Percentiles rank a stretch among this genome's conserved stretches.
These are phyloP conservation scores for Heteromyza rotundicornis DNA, from an alignment of 2,888 invertebrate genomes.

Conservation along the genomic window DNA sequence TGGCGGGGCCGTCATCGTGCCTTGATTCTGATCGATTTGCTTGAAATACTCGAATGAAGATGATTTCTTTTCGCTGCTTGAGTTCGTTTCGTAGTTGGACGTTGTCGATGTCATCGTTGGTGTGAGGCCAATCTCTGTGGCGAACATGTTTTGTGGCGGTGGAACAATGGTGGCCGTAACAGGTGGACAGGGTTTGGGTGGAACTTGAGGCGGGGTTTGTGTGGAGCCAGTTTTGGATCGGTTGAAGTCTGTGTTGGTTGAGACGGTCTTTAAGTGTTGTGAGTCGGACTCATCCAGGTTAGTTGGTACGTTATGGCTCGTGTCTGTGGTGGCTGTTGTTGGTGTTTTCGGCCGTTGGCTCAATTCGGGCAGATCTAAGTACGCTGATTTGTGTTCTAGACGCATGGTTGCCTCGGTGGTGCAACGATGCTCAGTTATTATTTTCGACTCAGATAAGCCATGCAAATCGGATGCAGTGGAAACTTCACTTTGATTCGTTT, in stretches of 20 bases:
- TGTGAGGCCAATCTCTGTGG: slow-evolving; percentile 31
- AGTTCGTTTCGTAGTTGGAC: slow-evolving; percentile 61
- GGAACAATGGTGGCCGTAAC: slow-evolving; percentile 34
- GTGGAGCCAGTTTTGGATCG: slow-evolving; percentile 42
- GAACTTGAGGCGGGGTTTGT: slow-evolving; percentile 51
- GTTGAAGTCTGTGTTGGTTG: slow-evolving; percentile 38
- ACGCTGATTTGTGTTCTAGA: slow-evolving; percentile 61
- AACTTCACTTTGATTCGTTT: slow-evolving; percentile 51
- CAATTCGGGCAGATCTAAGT: slow-evolving; percentile 56
- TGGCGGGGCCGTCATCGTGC: slow-evolving; percentile 36
- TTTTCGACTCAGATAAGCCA: slow-evolving; percentile 61
- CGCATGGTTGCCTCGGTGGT: slow-evolving; percentile 64
- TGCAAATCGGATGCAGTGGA: slow-evolving; percentile 57
- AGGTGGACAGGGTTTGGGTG: slow-evolving; percentile 50
- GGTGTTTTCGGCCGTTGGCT: slow-evolving; percentile 44
- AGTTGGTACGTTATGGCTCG: slow-evolving; percentile 20
- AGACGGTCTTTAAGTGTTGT: slow-evolving; percentile 32
- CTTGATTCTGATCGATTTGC: slow-evolving; percentile 63
- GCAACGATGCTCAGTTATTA: slow-evolving; percentile 63
- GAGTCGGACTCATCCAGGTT: slow-evolving; percentile 46
- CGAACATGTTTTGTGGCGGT: slow-evolving; percentile 17
- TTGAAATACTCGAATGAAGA: slow-evolving; percentile 74
- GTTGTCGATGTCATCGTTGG: slow-evolving; percentile 30
- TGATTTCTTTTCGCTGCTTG: slow-evolving; percentile 69
- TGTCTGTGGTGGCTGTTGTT: slow-evolving; percentile 18